phyloP scores from a whole-genome alignment of 2,888 invertebrate genomes.

The Pachycephus smyrnensis region DNA sequence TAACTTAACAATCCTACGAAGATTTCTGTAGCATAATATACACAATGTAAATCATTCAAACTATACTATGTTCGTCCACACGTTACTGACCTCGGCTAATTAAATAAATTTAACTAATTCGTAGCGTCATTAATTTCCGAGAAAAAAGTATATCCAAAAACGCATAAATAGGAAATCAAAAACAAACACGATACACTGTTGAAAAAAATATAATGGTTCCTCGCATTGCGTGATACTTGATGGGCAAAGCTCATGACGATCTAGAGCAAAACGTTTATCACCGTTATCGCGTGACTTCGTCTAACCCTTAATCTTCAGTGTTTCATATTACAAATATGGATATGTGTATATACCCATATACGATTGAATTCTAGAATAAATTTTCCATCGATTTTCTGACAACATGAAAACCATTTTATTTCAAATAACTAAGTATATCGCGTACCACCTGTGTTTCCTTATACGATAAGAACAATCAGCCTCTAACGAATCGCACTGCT shows the following conservation, averaged over 20 bases:
- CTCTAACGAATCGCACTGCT: not conserved
- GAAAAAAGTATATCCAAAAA: too few relatives aligned
- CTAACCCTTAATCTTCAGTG: not conserved
- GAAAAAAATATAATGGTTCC: constrained; percentile 10
- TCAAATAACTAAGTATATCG: not conserved
- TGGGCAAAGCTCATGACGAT: constrained; percentile 17
- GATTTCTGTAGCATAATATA: too few relatives aligned
- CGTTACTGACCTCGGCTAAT: too few relatives aligned
- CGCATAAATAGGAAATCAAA: not conserved
- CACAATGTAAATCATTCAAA: too few relatives aligned
- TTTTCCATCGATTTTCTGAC: not conserved
- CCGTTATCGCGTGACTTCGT: constrained; percentile 21
- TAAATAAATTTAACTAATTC: too few relatives aligned
- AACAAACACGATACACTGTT: constrained; percentile 3
- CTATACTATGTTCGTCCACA: not conserved
- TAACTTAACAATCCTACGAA: not conserved
- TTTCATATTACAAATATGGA: not conserved
- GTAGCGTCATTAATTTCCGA: too few relatives aligned
- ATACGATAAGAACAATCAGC: not conserved
- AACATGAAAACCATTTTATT: not conserved
- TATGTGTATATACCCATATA: not conserved
- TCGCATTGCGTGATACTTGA: constrained; percentile 20
- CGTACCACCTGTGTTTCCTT: not conserved
- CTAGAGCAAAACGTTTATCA: constrained; percentile 25
- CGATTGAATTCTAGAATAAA: not conserved